Conservation (phyloP, 2,888 invertebrate genomes). For the Idaea straminata region DNA sequence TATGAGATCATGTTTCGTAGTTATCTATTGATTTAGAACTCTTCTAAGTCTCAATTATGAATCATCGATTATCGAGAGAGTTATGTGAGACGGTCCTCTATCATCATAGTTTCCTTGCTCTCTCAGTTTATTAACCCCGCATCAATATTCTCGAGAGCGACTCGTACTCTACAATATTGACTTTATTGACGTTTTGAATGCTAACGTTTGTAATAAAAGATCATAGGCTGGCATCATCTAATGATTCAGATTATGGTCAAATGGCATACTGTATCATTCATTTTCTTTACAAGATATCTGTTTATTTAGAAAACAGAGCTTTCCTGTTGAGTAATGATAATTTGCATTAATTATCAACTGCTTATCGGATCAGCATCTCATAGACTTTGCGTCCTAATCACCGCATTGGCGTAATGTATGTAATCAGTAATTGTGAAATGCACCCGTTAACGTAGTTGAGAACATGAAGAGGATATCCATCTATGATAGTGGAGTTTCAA, state of each 20-base stretch:
- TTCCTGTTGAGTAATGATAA: not conserved
- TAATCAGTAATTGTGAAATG: conserved; percentile 10
- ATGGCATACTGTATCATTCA: conserved; percentile 9
- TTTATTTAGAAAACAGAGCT: not conserved
- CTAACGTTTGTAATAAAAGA: conserved; percentile 34
- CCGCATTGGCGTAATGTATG: not conserved
- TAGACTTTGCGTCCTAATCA: not conserved
- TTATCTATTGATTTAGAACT: conserved; percentile 73
- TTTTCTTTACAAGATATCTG: not conserved
- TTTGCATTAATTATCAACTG: not conserved
- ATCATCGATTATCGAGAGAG: conserved; percentile 66
- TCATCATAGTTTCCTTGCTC: conserved; percentile 51
- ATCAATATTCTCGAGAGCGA: conserved; percentile 35
- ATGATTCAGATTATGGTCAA: conserved; percentile 17
- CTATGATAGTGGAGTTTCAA: conserved; percentile 42
- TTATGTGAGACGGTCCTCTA: conserved; percentile 61
- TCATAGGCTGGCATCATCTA: conserved; percentile 16
- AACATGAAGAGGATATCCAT: conserved; percentile 22
- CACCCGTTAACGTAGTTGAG: conserved; percentile 8
- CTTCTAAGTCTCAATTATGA: conserved; percentile 71
- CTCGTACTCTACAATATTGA: conserved; percentile 33
- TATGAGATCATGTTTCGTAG: conserved; percentile 75
- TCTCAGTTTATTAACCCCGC: conserved; percentile 52
- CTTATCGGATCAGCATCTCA: not conserved
- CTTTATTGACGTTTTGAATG: conserved; percentile 39